Evolutionary conservation across 2,113 vertebrate species (phyloP), one percentile per base, ranked within the genome.

Genomic region (Zosterops pallidus): DNA sequence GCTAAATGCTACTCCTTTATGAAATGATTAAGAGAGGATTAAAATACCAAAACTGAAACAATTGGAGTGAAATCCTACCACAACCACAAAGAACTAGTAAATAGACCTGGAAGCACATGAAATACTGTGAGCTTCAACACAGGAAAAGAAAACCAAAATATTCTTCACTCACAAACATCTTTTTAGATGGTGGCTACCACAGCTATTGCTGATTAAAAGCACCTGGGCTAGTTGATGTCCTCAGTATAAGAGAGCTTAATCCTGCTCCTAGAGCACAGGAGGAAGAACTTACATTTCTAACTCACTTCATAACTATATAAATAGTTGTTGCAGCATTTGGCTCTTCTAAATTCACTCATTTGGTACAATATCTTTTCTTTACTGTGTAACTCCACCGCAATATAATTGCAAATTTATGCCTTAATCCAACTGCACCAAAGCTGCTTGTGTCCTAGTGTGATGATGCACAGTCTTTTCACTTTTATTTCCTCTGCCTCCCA

Each of bases 231-330:
- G 9, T 26, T 3, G 1, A 29, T 41, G 5, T 20, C 19, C 42
- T 59, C 16, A 46, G 20, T 42, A 11, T 7, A 72, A 72, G 11
- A 37, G 5, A 89, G 23, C 20, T 84, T 52, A 74, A 75, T 19
- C 21, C 64, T 64, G 26, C 37, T 69, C 37, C 49, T 33, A 15
- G 14, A 86, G 55, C 8, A 50, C 18, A 24, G 11, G 4, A 64
- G 12, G 26, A 83, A 52, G 18, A 49, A 62, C 7, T 57, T 26
- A 6, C 4, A 82, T 26, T 67, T 79, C 19, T 41, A 64, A 64
- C 9, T 79, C 2, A 1, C 20, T 68, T 84, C 3, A 0, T 26
- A 84, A 21, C 21, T 18, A 6, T 8, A 72, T 1, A 4, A 39
- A 44, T 39, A 60, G 28, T 35, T 89, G 71, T 50, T 60, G 35